Conservation (phyloP, 2,113 vertebrate species). For the Maylandia zebra region DNA sequence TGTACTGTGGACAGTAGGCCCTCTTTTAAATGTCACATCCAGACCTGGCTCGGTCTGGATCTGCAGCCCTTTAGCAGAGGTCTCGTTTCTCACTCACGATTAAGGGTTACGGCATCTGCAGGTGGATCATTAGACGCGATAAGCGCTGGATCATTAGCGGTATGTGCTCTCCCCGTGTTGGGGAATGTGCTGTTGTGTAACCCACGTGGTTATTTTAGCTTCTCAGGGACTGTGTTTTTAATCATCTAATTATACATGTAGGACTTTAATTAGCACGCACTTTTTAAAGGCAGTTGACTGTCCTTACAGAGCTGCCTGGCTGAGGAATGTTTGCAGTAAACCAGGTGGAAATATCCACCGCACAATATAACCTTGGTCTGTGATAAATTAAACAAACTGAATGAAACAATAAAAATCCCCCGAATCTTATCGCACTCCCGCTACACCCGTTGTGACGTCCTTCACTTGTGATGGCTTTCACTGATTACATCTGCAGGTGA, state of each 20-base stretch:
- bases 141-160: background rate
- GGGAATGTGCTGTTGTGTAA: background rate
- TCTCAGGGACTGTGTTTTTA: background rate
- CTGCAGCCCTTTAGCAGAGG: constrained; percentile 54
- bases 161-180: background rate
- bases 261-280: background rate
- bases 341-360: background rate
- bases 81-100: background rate
- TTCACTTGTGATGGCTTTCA: constrained; percentile 30
- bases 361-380: background rate
- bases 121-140: background rate
- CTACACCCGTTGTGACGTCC: background rate
- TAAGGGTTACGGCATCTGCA: background rate
- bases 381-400: background rate
- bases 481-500: constrained; percentile 43
- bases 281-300: background rate
- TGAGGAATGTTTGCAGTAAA: constrained; percentile 48
- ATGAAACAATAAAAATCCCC: background rate
- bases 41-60: constrained; percentile 14
- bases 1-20: background rate
- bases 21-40: constrained; percentile 23
- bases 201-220: background rate
- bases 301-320: background rate
- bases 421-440: background rate
- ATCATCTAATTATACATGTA: background rate